phyloP scores from a whole-genome alignment of 2,113 vertebrate genomes.

The Aegithalos caudatus region DNA sequence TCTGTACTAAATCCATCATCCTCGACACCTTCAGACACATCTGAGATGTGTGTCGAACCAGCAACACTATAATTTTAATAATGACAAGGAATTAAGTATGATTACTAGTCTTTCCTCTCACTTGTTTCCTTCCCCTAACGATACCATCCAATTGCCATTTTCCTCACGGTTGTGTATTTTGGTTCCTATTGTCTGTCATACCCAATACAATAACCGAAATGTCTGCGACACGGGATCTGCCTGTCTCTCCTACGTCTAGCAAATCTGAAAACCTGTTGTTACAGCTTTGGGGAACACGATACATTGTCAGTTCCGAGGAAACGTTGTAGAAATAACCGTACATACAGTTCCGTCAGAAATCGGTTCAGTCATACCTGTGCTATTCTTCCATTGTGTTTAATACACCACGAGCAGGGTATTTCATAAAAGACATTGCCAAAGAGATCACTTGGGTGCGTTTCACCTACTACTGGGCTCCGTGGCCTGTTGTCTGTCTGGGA shows the following conservation, averaged over 20 bases:
- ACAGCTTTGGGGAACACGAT: not conserved
- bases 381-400: not conserved
- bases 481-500: not conserved
- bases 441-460: not conserved
- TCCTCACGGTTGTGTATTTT: not conserved
- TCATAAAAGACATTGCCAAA: not conserved
- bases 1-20: constrained; percentile 23
- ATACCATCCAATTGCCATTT: not conserved
- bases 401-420: not conserved
- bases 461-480: not conserved
- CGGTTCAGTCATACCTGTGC: not conserved
- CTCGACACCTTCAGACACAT: not conserved
- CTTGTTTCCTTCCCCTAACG: not conserved
- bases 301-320: not conserved
- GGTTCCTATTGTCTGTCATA: not conserved
- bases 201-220: not conserved
- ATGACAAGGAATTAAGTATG: constrained; percentile 36
- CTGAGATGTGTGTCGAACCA: not conserved
- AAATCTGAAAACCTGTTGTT: not conserved
- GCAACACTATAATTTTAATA: constrained; percentile 34
- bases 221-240: not conserved
- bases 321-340: not conserved
- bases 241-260: not conserved
- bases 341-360: not conserved
- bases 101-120: constrained; percentile 18